Evolutionary conservation across 2,113 vertebrate genomes (phyloP).

Genomic region (Orientallactaga bullata): DNA sequence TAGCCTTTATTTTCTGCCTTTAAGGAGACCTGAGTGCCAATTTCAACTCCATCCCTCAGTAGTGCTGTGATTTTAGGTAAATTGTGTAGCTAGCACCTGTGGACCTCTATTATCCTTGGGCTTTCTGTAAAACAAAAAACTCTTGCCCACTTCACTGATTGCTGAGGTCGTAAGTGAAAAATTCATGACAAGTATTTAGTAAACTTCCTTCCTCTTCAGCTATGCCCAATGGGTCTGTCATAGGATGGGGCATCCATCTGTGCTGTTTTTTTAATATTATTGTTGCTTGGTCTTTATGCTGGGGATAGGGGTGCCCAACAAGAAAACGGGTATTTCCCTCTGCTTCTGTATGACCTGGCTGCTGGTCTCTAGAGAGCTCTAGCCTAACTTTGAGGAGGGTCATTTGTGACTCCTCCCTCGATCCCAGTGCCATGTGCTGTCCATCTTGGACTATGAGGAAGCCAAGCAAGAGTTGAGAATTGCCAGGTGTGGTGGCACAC

Average conservation of each 20-base stretch:
- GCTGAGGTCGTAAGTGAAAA: not conserved
- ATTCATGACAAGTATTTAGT: not conserved
- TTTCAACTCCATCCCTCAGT: not conserved
- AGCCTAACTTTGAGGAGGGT: not conserved
- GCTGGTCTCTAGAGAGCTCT: not conserved
- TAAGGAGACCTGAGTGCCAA: not conserved
- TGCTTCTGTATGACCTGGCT: not conserved
- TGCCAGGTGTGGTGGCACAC: no score
- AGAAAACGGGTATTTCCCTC: not conserved
- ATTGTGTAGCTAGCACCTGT: not conserved
- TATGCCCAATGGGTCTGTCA: not conserved
- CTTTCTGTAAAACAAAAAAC: conserved; percentile 24
- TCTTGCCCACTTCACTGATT: not conserved
- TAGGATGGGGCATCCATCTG: not conserved
- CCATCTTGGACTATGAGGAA: not conserved
- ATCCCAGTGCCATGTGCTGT: not conserved
- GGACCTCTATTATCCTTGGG: conserved; percentile 16
- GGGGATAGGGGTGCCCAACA: not conserved
- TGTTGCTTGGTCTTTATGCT: not conserved
- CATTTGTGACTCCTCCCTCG: not conserved
- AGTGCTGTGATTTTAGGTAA: conserved; percentile 33
- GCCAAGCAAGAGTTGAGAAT: not conserved
- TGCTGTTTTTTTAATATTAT: not conserved
- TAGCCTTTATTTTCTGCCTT: conserved; percentile 24
- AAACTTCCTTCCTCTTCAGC: not conserved